These are phyloP conservation scores for Euclidia mi DNA, from an alignment of 2,888 invertebrate genomes.

Conservation along the genomic window DNA sequence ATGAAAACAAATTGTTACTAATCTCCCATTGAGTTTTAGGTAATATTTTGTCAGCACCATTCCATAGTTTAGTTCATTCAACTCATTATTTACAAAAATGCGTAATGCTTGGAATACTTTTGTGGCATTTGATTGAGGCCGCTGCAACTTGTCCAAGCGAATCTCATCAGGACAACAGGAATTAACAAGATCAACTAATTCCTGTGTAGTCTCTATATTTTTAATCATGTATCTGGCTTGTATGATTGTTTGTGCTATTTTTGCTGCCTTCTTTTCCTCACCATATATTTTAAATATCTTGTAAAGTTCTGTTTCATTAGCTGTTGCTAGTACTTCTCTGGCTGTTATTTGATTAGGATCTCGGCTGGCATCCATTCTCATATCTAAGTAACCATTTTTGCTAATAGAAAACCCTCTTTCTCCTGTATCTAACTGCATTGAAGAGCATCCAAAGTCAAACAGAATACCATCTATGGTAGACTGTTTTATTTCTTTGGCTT, in stretches of 20 bases:
- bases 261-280: conserved; percentile 96
- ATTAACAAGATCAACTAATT: conserved; percentile 94
- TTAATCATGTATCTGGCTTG: conserved; percentile 94
- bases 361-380: conserved; percentile 97
- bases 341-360: conserved; percentile 94
- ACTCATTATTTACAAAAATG: conserved; percentile 98
- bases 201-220: conserved; percentile 94
- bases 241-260: conserved; percentile 96
- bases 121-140: conserved; percentile 95
- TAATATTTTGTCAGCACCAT: conserved; percentile 94
- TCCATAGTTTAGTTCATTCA: conserved; percentile 98
- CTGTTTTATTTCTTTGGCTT: conserved; percentile 88
- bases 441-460: conserved; percentile 98
- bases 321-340: conserved; percentile 95
- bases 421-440: conserved; percentile 97
- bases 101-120: conserved; percentile 98
- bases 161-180: conserved; percentile 90
- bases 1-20: conserved; percentile 97
- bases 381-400: conserved; percentile 96
- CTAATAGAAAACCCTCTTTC: conserved; percentile 96
- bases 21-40: conserved; percentile 94
- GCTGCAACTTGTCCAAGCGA: conserved; percentile 93
- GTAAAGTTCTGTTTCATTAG: conserved; percentile 94
- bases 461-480: conserved; percentile 95
- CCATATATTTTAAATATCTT: conserved; percentile 97